A percentile compares a stretch with the other conserved stretches of the same genome.
Conservation (phyloP, 2,113 vertebrate species). For the Lichenostomus cassidix region DNA sequence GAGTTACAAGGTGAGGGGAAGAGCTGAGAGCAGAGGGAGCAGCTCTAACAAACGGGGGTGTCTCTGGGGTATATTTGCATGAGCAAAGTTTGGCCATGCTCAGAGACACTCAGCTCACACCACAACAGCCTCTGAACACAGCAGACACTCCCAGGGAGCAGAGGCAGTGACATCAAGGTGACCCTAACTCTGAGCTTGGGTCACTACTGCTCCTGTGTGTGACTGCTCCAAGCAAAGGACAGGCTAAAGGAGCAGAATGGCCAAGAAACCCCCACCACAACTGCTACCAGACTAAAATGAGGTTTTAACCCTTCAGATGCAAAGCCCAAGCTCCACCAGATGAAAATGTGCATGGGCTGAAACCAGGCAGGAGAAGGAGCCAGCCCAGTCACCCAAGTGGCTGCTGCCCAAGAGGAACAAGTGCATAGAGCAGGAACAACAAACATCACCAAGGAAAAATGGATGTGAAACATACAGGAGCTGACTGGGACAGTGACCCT, state of each 20-base stretch:
- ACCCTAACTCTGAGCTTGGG: neutral
- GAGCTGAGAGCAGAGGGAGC: neutral
- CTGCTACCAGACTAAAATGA: neutral
- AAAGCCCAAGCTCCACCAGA: neutral
- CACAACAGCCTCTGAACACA: neutral
- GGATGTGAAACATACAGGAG: neutral
- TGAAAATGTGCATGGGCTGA: neutral
- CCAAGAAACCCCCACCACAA: neutral
- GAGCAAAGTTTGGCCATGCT: neutral
- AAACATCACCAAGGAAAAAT: neutral
- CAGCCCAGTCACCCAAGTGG: neutral
- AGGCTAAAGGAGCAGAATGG: neutral
- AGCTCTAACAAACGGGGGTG: neutral
- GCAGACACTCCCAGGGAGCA: neutral
- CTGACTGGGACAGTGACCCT: neutral
- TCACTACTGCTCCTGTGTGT: rapidly evolving
- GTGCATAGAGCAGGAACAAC: neutral
- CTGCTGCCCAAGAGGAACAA: constrained; percentile 33
- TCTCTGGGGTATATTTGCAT: neutral
- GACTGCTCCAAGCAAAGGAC: neutral
- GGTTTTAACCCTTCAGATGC: neutral
- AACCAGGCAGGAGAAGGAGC: neutral
- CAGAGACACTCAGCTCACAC: neutral
- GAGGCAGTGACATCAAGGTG: neutral
- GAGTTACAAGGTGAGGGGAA: neutral